Evolutionary conservation across 2,888 invertebrate genomes (phyloP), one percentile per base, ranked within the genome.

Genomic region (Chrysotoxum bicinctum): DNA sequence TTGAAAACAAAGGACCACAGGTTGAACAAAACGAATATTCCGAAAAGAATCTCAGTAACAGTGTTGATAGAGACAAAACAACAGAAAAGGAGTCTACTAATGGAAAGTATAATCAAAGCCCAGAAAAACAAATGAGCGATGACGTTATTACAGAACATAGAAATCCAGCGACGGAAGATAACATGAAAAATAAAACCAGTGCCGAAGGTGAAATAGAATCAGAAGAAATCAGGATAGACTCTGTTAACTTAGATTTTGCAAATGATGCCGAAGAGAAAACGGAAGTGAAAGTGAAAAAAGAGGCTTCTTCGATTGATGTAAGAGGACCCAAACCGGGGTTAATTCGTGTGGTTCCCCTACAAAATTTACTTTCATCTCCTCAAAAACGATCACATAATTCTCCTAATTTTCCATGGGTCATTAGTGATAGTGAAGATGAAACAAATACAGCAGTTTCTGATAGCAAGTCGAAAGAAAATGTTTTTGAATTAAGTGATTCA

Each of bases 271-370:
- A 7, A 26, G 21, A 1, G 4, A 54, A 54, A 19, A 52, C 26
- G 40, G 54, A 35, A 66, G 16, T 1, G 19, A 45, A 30, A n/a
- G n/a, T n/a, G n/a, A n/a, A n/a, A n/a, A n/a, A n/a, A n/a, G n/a
- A n/a, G 7, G 4, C 14, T 16, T 10, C n/a, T 26, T 16, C 16
- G 3, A 45, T 68, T 37, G 48, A 10, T 48, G 14, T 9, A 30
- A n/a, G 5, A 16, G 45, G 3, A 10, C 50, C 37, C 9, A 83
- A 72, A 35, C 45, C n/a, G 19, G 75, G 81, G 9, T 37, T 26
- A 14, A 85, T 85, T 21, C 80, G 84, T n/a, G 45, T 85, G 0
- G 84, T 85, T 16, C 84, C 84, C 5, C 23, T 85, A 16, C 58
- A 76, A 68, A 81, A 68, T 7, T 58, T 85, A 52, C 80, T 85